Evolutionary conservation across 2,113 vertebrate species (phyloP).

Genomic region (Pyxicephalus adspersus): DNA sequence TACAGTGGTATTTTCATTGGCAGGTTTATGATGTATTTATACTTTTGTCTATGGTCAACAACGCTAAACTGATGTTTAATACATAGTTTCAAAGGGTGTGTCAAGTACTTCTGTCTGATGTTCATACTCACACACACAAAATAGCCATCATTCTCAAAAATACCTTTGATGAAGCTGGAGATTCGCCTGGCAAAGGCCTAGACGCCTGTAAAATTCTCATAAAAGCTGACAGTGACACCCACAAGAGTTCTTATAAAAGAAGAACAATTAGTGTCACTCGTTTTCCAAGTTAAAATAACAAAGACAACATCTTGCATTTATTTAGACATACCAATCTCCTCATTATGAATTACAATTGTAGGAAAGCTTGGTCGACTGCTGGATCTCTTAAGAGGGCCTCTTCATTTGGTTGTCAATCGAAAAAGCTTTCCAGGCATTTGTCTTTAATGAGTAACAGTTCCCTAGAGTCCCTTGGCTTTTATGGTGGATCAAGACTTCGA

Average conservation of each 20-base stretch:
- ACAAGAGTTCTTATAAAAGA: conserved; percentile 27
- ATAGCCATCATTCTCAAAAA: conserved; percentile 13
- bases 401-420: not conserved
- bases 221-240: conserved; percentile 22
- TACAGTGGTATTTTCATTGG: not conserved
- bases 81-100: conserved; percentile 27
- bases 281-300: not conserved
- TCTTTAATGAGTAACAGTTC: not conserved
- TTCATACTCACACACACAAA: conserved; percentile 17
- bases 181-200: conserved; percentile 1
- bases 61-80: not conserved
- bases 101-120: not conserved
- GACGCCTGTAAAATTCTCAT: conserved; percentile 40
- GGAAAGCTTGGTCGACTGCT: conserved; percentile 2
- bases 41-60: not conserved
- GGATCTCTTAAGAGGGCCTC: conserved; percentile 5
- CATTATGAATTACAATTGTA: conserved; percentile 14
- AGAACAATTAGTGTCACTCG: not conserved
- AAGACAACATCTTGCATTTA: not conserved
- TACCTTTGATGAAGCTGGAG: conserved; percentile 23
- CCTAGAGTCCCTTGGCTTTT: not conserved
- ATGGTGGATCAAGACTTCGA: conserved; percentile 3
- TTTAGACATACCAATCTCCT: not conserved
- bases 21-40: not conserved
- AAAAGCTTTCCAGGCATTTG: not conserved